A percentile compares a stretch with the other conserved stretches of the same genome.
These are phyloP conservation scores for Halocynthia roretzi DNA, from an alignment of 23 tunicate genomes.

Conservation along the genomic window DNA sequence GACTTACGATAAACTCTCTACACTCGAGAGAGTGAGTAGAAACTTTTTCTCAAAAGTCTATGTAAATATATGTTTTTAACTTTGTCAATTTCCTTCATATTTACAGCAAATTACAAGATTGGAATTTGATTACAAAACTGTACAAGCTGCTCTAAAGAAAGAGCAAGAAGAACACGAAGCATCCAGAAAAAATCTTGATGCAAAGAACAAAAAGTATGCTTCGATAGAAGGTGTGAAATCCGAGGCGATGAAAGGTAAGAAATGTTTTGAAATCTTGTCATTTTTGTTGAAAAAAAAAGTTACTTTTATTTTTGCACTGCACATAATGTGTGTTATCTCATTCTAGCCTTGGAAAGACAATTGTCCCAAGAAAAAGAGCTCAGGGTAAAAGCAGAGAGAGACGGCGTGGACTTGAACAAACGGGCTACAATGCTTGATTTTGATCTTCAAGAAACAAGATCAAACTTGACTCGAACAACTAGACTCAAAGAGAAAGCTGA, in stretches of 20 bases:
- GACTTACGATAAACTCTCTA: slow-evolving; percentile 50
- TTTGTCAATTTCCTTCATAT: not conserved
- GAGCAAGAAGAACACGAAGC: slow-evolving; percentile 59
- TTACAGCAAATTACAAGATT: slow-evolving; percentile 63
- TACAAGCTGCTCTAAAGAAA: slow-evolving; percentile 64
- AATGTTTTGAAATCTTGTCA: not conserved
- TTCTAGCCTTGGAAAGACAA: slow-evolving; percentile 65
- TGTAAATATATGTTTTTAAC: not conserved
- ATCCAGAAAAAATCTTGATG: slow-evolving; percentile 38
- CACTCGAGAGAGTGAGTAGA: slow-evolving; percentile 72
- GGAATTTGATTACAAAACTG: slow-evolving; percentile 79
- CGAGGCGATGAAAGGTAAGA: slow-evolving; percentile 72
- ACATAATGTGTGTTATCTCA: not conserved
- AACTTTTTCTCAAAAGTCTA: not conserved
- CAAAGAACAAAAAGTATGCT: slow-evolving; percentile 66
- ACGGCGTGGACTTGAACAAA: slow-evolving; percentile 48
- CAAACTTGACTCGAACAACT: slow-evolving; percentile 27
- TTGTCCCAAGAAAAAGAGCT: slow-evolving; percentile 43
- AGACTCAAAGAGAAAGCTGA: slow-evolving; percentile 49
- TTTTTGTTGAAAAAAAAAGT: not conserved
- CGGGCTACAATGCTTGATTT: slow-evolving; percentile 51
- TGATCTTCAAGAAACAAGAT: slow-evolving; percentile 63
- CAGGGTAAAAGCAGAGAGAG: slow-evolving; percentile 48
- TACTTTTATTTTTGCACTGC: not conserved
- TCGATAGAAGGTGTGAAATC: slow-evolving; percentile 84